phyloP scores from a whole-genome alignment of 2,888 invertebrate species.

The Cheilosia vernalis region DNA sequence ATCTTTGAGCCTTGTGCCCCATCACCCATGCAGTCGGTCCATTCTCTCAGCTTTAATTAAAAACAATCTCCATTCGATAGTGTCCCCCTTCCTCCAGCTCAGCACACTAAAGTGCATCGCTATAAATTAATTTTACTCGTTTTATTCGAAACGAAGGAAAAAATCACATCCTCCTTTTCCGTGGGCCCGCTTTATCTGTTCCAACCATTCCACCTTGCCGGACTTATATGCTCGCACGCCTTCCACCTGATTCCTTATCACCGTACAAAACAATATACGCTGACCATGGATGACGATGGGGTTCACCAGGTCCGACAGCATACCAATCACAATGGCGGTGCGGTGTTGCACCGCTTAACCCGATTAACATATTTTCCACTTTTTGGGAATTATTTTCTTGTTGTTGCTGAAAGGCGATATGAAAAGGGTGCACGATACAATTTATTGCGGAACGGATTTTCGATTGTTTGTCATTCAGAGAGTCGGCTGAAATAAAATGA shows the following conservation, averaged over 20 bases:
- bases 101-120: constrained; percentile 65
- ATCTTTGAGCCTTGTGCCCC: constrained; percentile 35
- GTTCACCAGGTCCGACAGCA: constrained; percentile 15
- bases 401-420: constrained; percentile 23
- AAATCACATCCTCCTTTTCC: constrained; percentile 46
- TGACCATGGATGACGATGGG: constrained; percentile 33
- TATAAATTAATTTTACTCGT: constrained; percentile 72
- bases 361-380: constrained; percentile 75
- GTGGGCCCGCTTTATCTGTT: constrained; percentile 25
- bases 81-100: neutral
- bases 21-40: constrained; percentile 33
- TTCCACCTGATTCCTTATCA: constrained; percentile 74
- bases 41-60: constrained; percentile 66
- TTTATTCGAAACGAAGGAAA: constrained; percentile 53
- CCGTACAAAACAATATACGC: constrained; percentile 61
- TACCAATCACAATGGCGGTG: constrained; percentile 53
- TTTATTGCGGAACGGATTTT: constrained; percentile 69
- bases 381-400: constrained; percentile 39
- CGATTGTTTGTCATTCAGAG: constrained; percentile 72
- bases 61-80: constrained; percentile 46
- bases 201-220: constrained; percentile 9
- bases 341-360: constrained; percentile 61
- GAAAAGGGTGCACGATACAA: constrained; percentile 65
- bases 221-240: constrained; percentile 51
- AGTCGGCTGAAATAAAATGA: constrained; percentile 50